phyloP scores from a whole-genome alignment of 2,113 vertebrate species.

The Poeciliopsis retropinna region DNA sequence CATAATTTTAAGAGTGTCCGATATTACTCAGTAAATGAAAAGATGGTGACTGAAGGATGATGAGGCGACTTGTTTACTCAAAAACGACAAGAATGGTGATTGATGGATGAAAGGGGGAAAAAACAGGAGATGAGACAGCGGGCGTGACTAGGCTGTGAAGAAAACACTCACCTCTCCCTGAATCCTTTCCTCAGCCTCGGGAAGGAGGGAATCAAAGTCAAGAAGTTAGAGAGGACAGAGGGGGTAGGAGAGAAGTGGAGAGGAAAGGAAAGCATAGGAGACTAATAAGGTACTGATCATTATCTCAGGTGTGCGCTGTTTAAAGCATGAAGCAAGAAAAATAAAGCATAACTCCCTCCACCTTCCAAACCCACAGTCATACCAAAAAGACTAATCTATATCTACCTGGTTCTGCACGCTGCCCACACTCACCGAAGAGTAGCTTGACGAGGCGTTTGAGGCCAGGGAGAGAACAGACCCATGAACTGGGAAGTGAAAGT shows the following conservation, averaged over 20 bases:
- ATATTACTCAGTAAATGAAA: not conserved
- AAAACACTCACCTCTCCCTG: slow-evolving; percentile 90
- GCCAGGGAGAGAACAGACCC: slow-evolving; percentile 94
- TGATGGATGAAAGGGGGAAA: slow-evolving; percentile 22
- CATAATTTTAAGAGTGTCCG: not conserved
- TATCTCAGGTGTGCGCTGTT: slow-evolving; percentile 8
- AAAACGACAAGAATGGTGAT: slow-evolving; percentile 19
- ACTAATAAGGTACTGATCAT: slow-evolving; percentile 6
- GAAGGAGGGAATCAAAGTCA: slow-evolving; percentile 74
- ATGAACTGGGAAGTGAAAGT: slow-evolving; percentile 84
- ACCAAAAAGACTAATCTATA: slow-evolving; percentile 11
- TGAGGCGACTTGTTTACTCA: slow-evolving; percentile 16
- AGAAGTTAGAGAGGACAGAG: slow-evolving; percentile 72
- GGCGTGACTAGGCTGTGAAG: slow-evolving; percentile 48
- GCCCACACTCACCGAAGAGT: slow-evolving; percentile 91
- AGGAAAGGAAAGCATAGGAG: slow-evolving; percentile 13
- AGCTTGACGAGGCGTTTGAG: slow-evolving; percentile 92
- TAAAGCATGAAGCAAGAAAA: slow-evolving; percentile 26
- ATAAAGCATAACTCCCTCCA: slow-evolving; percentile 20
- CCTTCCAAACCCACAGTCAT: not conserved
- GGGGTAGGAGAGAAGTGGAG: slow-evolving; percentile 4
- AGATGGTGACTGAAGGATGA: slow-evolving; percentile 27
- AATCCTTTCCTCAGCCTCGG: slow-evolving; percentile 97
- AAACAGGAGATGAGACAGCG: slow-evolving; percentile 29
- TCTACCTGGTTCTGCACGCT: slow-evolving; percentile 62